These are phyloP conservation scores for Eupithecia abbreviata DNA, from an alignment of 2,888 invertebrate genomes.

Conservation along the genomic window DNA sequence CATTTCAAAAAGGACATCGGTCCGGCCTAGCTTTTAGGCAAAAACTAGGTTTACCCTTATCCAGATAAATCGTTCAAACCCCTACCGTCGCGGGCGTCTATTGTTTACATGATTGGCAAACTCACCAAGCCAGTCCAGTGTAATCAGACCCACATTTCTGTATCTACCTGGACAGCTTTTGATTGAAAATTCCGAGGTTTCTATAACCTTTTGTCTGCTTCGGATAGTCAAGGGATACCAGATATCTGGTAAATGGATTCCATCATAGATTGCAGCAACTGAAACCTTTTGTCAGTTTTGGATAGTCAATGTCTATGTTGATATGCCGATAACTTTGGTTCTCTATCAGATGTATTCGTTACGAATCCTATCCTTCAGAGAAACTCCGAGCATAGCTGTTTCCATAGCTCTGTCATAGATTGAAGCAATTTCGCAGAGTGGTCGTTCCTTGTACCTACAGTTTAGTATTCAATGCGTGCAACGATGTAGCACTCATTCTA, in stretches of 20 bases:
- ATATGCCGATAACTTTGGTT: no score
- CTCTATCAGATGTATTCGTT: no score
- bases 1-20: no score
- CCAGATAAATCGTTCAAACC: neutral
- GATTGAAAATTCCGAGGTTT: slow-evolving; percentile 7
- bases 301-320: no score
- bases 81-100: neutral
- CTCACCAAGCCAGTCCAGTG: neutral
- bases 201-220: neutral
- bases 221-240: neutral
- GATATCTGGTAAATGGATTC: neutral
- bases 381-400: no score
- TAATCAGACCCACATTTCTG: neutral
- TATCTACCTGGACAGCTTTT: neutral
- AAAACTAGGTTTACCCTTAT: neutral
- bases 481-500: neutral
- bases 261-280: neutral
- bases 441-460: neutral
- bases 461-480: neutral
- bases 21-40: neutral
- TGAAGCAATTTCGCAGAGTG: neutral
- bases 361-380: no score
- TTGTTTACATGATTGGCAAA: neutral
- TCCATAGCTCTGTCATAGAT: neutral
- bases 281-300: neutral